Base-by-base conservation (phyloP, 2,797 vertebrate genomes). In the Pseudopleuronectes americanus region DNA sequence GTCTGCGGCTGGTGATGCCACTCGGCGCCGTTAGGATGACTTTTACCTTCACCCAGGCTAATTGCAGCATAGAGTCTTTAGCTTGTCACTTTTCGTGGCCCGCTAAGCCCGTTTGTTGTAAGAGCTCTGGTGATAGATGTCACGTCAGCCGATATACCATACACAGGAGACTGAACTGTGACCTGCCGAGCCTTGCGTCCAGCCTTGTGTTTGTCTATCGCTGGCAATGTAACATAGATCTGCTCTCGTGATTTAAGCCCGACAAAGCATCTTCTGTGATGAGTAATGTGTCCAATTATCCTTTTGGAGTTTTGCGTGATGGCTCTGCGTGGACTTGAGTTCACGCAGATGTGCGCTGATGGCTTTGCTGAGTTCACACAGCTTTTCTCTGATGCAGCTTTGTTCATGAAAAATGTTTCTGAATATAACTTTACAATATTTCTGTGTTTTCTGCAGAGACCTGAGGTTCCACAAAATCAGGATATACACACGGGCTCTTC, bases 381-480 rank as follows among this genome's bases (percentile, higher is more conserved):
- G n/a, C 31, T 33, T 9, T 56, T 26, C 2, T 22, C 19, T 38
- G n/a, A n/a, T n/a, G 2, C 7, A 19, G 24, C 13, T 55, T 55
- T 9, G 48, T 19, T 22, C 21, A 51, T 51, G 3, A 38, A 12
- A 49, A 12, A 12, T 21, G 1, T 22, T 51, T 21, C 48, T 51
- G 48, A 23, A 51, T 22, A 21, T 51, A 10, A 23, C 4, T 54
- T 28, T 4, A 3, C 56, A 6, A 43, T 38, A 0, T 71, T 57
- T 86, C 60, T 61, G 68, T 69, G 71, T 78, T 60, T 62, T 87
- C 79, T 68, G 2, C 94, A 99, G 98, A 90, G 97, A 99, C 80
- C 90, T 99, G 79, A 96, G 98, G 80, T 99, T 99, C 88, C 99
- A 99, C 92, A 96, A 97, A 93, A 97, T 99, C 90, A 95, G 88